A percentile compares a stretch with the other conserved stretches of the same genome.
These are phyloP conservation scores for Yponomeuta cagnagella DNA, from an alignment of 2,888 invertebrate genomes.

Conservation along the genomic window DNA sequence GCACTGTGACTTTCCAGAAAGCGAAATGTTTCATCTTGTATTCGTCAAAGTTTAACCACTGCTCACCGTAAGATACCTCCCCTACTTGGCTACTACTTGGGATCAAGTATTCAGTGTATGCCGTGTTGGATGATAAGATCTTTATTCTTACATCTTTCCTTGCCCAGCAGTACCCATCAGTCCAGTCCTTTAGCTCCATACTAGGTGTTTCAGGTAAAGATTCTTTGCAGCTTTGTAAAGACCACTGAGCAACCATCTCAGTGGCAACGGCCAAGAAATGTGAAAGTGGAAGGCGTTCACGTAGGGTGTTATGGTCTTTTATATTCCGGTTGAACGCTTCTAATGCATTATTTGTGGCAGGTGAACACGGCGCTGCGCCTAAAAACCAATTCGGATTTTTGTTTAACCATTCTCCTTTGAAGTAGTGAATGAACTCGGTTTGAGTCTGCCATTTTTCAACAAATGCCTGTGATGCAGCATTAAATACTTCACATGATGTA, in stretches of 20 bases:
- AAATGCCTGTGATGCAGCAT: constrained; percentile 20
- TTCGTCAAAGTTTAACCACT: constrained; percentile 22
- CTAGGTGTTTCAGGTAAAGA: constrained; percentile 13
- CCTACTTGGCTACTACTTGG: constrained; percentile 18
- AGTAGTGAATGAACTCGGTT: too few relatives aligned
- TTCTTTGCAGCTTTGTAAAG: constrained; percentile 10
- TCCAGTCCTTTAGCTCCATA: constrained; percentile 22
- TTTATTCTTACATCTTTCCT: constrained; percentile 22
- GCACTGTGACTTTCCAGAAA: constrained; percentile 21
- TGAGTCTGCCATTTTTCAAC: too few relatives aligned
- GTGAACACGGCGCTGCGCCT: constrained; percentile 19
- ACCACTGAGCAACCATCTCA: constrained; percentile 25
- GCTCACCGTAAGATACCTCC: constrained; percentile 14
- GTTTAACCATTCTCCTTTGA: too few relatives aligned
- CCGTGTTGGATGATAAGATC: constrained; percentile 16
- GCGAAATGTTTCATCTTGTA: constrained; percentile 22
- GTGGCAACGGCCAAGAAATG: constrained; percentile 23
- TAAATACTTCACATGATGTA: constrained; percentile 18
- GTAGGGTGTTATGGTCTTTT: constrained; percentile 21
- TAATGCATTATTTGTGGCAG: constrained; percentile 23
- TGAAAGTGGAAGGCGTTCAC: constrained; percentile 23
- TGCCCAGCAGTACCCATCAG: constrained; percentile 24
- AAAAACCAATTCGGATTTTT: constrained; percentile 21
- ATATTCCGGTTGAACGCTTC: constrained; percentile 20
- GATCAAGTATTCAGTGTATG: not conserved